Conservation (phyloP, 1,140 invertebrate genomes). For the Bombus huntii region DNA sequence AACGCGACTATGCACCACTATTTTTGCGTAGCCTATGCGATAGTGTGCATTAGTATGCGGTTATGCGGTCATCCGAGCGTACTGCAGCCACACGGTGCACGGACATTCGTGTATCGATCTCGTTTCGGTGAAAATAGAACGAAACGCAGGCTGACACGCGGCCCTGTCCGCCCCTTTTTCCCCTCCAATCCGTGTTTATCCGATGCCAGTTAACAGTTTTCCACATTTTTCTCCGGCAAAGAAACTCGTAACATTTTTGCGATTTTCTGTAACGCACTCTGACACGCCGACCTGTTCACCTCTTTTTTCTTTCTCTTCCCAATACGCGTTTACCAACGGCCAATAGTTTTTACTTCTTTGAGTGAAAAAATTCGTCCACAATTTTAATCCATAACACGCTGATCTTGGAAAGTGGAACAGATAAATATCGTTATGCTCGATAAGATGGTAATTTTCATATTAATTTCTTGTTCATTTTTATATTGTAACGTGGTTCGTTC, state of each 20-base stretch:
- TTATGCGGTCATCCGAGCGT: conserved; percentile 39
- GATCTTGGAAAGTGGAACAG: too few relatives aligned
- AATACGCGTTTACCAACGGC: background rate
- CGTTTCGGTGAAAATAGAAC: conserved; percentile 48
- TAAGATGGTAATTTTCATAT: too few relatives aligned
- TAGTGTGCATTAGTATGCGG: conserved; percentile 35
- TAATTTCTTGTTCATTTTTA: too few relatives aligned
- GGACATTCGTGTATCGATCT: conserved; percentile 47
- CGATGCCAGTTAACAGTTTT: background rate
- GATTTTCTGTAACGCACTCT: too few relatives aligned
- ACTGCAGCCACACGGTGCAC: conserved; percentile 25
- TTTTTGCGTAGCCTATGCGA: conserved; percentile 38
- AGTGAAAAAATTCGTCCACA: too few relatives aligned
- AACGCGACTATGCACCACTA: conserved; percentile 20
- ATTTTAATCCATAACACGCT: too few relatives aligned
- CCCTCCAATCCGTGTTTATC: background rate
- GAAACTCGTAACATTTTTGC: background rate
- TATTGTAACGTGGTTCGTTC: too few relatives aligned
- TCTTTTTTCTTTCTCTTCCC: background rate
- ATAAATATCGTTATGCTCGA: too few relatives aligned
- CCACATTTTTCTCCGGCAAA: background rate
- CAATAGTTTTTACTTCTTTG: too few relatives aligned
- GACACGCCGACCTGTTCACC: too few relatives aligned
- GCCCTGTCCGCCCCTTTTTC: background rate
- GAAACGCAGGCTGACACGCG: conserved; percentile 22